Percentiles rank a stretch among this genome's conserved stretches.
Conservation (phyloP, 2,113 vertebrate genomes). For the Pristiophorus japonicus region DNA sequence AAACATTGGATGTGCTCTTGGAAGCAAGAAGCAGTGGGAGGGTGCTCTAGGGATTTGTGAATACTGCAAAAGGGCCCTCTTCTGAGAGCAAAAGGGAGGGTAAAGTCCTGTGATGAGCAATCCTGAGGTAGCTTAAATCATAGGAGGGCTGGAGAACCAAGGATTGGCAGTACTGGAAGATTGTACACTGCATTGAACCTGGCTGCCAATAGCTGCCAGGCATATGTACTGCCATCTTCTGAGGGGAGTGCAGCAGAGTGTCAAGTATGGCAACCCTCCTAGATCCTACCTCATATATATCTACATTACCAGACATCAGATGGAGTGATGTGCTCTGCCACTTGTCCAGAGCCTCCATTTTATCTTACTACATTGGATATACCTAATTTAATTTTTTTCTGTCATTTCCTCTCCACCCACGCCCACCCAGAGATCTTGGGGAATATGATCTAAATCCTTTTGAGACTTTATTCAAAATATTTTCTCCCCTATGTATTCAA, state of each 20-base stretch:
- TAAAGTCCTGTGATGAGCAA: background rate
- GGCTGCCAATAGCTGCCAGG: background rate
- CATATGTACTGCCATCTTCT: background rate
- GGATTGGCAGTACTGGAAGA: background rate
- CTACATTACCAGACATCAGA: background rate
- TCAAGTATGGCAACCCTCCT: background rate
- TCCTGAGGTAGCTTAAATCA: background rate
- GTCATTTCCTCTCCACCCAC: background rate
- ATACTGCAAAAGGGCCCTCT: background rate
- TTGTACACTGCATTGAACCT: background rate
- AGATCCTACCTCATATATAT: background rate
- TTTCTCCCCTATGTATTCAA: background rate
- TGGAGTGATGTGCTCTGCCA: background rate
- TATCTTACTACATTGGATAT: background rate
- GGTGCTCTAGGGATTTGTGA: background rate
- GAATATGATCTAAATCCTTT: background rate
- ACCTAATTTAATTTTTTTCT: background rate
- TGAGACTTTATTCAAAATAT: background rate
- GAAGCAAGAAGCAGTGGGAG: background rate
- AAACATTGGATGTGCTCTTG: background rate
- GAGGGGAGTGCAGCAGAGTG: background rate
- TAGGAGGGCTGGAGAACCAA: background rate
- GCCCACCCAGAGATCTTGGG: background rate
- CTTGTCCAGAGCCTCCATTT: background rate
- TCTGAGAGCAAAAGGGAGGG: background rate